Percentiles rank a stretch among this genome's conserved stretches.
Conservation (phyloP, 2,113 vertebrate genomes). For the Stercorarius parasiticus region DNA sequence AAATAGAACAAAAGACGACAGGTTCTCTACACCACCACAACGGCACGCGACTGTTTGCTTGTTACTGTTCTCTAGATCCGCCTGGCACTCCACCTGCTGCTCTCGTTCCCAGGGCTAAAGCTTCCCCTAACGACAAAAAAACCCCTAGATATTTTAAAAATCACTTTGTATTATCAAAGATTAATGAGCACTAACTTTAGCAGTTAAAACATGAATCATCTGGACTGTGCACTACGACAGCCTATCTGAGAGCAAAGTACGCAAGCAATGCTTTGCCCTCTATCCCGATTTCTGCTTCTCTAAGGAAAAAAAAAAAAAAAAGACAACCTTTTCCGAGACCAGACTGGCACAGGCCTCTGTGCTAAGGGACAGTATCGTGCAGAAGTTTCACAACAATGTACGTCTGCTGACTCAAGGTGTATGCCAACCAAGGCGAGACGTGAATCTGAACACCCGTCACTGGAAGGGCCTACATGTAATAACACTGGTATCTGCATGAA, state of each 20-base stretch:
- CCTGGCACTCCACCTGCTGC: neutral
- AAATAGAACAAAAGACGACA: neutral
- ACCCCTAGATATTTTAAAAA: neutral
- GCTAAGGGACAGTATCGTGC: neutral
- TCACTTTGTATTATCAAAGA: neutral
- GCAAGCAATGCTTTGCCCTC: neutral
- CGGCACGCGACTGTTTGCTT: neutral
- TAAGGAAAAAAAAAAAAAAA: neutral
- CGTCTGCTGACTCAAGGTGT: neutral
- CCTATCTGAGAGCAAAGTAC: neutral
- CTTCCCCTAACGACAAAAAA: neutral
- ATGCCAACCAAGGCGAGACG: neutral
- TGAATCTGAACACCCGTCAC: neutral
- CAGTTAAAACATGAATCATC: neutral
- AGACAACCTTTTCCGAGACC: fast-evolving
- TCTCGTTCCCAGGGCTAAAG: neutral
- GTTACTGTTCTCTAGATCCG: neutral
- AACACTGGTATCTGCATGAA: neutral
- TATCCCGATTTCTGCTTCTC: neutral
- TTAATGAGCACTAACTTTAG: neutral
- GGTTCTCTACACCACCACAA: neutral
- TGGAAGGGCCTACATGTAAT: fast-evolving
- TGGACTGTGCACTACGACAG: neutral
- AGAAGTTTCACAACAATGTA: neutral
- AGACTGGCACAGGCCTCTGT: neutral